These are phyloP conservation scores for Struthio camelus DNA, from an alignment of 2,113 vertebrate species.

Conservation along the genomic window DNA sequence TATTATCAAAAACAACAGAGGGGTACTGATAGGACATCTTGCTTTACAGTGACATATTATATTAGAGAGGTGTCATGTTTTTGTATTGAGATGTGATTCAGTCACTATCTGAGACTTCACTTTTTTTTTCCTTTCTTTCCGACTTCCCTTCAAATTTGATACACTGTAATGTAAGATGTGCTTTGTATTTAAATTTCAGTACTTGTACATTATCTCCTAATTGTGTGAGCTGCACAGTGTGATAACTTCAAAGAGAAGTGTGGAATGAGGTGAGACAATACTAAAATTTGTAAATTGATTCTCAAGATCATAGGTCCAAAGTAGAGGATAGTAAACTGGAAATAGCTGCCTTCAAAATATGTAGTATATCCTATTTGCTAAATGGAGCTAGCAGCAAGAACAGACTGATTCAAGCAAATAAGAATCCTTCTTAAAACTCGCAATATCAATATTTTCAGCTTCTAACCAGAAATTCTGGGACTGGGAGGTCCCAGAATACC, in stretches of 20 bases:
- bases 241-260: not conserved
- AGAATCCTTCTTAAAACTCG: not conserved
- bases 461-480: not conserved
- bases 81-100: conserved; percentile 17
- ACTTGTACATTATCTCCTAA: not conserved
- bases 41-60: not conserved
- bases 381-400: not conserved
- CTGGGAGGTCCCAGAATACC: not conserved
- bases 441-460: not conserved
- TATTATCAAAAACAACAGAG: conserved; percentile 60
- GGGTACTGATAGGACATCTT: not conserved
- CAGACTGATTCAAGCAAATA: not conserved
- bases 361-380: not conserved
- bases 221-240: not conserved
- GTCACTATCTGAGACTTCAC: not conserved
- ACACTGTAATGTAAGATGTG: not conserved
- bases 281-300: not conserved
- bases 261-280: not conserved
- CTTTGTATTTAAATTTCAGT: not conserved
- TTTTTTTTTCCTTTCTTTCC: not conserved
- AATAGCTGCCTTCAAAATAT: not conserved
- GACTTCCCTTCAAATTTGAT: not conserved
- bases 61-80: conserved; percentile 11
- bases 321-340: not conserved
- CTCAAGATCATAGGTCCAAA: not conserved